Evolutionary conservation across 2,888 invertebrate genomes (phyloP).

Genomic region (Torymus auratus): DNA sequence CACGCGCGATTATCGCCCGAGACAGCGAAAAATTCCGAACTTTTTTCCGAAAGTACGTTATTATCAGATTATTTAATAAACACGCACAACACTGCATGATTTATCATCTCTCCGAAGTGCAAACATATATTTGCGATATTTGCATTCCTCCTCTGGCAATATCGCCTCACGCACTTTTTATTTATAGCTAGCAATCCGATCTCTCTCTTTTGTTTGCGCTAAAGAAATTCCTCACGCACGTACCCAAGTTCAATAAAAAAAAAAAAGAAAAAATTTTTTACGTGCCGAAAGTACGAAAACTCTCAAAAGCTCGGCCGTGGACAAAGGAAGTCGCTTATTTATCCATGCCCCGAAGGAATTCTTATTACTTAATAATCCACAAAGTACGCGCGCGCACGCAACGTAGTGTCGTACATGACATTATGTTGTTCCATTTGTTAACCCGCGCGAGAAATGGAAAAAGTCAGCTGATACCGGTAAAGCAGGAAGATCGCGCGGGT

Average conservation of each 20-base stretch:
- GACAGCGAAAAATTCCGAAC: slow-evolving; percentile 9
- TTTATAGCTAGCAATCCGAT: no score
- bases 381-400: no score
- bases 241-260: no score
- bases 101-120: slow-evolving; percentile 20
- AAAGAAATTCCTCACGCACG: no score
- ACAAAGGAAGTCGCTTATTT: no score
- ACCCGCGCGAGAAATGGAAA: neutral
- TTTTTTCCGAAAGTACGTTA: neutral
- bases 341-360: no score
- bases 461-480: slow-evolving; percentile 11
- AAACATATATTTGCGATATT: slow-evolving; percentile 18
- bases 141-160: slow-evolving; percentile 17
- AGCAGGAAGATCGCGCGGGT: neutral
- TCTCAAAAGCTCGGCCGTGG: no score
- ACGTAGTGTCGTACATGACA: neutral
- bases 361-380: no score
- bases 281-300: no score
- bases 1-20: neutral
- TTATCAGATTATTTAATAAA: slow-evolving; percentile 45
- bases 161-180: neutral
- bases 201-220: no score
- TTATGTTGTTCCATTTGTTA: neutral
- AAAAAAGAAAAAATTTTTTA: no score
- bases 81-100: slow-evolving; percentile 16